Conservation (phyloP, 1,140 invertebrate genomes). For the Venustaconcha ellipsiformis region DNA sequence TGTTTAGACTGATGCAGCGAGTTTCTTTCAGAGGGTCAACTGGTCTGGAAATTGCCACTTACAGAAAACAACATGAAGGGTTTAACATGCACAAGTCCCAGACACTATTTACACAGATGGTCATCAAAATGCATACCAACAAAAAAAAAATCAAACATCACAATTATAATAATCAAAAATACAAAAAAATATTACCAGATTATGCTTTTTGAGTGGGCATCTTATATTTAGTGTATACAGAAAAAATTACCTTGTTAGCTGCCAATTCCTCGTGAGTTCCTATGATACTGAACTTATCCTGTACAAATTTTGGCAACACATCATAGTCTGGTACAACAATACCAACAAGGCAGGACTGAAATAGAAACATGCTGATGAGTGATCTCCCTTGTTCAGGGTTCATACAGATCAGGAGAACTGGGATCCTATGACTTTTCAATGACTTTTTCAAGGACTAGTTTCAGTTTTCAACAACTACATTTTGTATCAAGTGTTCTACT, state of each 20-base stretch:
- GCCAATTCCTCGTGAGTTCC: constrained; percentile 91
- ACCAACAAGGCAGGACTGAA: constrained; percentile 92
- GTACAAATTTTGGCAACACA: constrained; percentile 88
- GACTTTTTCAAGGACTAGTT: too few species aligned
- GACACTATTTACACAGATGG: neutral
- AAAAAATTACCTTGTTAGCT: constrained; percentile 74
- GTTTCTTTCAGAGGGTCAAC: too few species aligned
- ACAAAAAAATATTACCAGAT: neutral
- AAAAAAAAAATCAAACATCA: neutral
- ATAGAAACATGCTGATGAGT: neutral
- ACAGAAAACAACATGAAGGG: neutral
- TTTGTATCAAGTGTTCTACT: too few species aligned
- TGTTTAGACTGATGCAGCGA: too few species aligned
- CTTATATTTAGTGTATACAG: too few species aligned
- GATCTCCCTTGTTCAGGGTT: too few species aligned
- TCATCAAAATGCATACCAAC: neutral
- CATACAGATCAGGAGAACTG: too few species aligned
- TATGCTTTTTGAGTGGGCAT: too few species aligned
- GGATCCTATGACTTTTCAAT: too few species aligned
- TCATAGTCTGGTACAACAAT: constrained; percentile 96
- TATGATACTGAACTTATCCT: constrained; percentile 82
- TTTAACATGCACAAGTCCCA: neutral
- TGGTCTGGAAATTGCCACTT: too few species aligned
- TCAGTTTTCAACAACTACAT: too few species aligned
- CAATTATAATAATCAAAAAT: neutral